phyloP scores from a whole-genome alignment of 2,113 vertebrate species.

The Aptenodytes forsteri region DNA sequence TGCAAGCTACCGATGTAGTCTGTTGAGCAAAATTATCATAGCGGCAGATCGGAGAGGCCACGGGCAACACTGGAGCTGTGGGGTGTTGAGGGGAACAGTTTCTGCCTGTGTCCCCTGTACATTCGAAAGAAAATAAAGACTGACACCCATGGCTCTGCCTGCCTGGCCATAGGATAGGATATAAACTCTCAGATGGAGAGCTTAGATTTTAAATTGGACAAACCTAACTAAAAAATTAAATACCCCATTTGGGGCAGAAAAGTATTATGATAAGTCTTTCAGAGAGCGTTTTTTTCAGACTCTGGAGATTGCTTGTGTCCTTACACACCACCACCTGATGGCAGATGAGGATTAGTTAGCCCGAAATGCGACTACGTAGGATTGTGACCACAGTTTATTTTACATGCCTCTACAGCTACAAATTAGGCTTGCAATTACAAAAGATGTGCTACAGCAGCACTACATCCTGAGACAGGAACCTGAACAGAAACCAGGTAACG shows the following conservation, averaged over 20 bases:
- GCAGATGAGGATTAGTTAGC: neutral
- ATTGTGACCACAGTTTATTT: neutral
- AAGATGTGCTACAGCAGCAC: neutral
- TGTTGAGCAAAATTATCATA: neutral
- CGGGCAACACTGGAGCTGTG: neutral
- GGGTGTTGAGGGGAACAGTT: fast-evolving
- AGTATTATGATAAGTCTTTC: fast-evolving
- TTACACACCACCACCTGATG: neutral
- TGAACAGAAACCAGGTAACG: neutral
- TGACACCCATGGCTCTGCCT: neutral
- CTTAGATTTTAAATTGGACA: neutral
- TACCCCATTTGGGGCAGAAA: neutral
- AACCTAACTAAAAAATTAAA: neutral
- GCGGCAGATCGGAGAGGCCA: fast-evolving
- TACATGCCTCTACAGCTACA: neutral
- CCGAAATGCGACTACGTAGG: fast-evolving
- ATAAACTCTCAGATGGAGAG: neutral
- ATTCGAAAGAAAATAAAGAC: fast-evolving
- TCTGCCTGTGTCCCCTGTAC: neutral
- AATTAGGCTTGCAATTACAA: neutral
- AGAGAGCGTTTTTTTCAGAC: neutral
- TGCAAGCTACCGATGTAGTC: neutral
- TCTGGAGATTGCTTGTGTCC: neutral
- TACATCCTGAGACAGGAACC: neutral
- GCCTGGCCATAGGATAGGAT: fast-evolving